These are phyloP conservation scores for Diabrotica virgifera DNA, from an alignment of 1,140 invertebrate genomes.

Conservation along the genomic window DNA sequence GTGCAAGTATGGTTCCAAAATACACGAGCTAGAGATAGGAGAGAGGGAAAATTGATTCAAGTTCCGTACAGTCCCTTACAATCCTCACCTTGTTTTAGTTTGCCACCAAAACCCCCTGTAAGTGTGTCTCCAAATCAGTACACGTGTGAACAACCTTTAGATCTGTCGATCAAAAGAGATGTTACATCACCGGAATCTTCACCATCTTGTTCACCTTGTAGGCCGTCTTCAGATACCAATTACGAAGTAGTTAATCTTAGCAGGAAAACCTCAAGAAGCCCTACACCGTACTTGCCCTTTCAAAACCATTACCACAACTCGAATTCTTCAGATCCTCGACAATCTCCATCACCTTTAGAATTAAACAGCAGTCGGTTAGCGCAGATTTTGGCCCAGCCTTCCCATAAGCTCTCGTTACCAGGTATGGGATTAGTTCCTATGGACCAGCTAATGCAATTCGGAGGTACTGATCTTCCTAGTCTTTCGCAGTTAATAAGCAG, in stretches of 20 bases:
- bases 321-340: constrained; percentile 51
- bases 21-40: constrained; percentile 85
- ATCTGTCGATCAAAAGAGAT: constrained; percentile 79
- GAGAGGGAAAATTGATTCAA: constrained; percentile 63
- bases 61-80: constrained; percentile 50
- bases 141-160: constrained; percentile 76
- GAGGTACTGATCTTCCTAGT: constrained; percentile 55
- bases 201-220: constrained; percentile 58
- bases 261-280: constrained; percentile 64
- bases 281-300: constrained; percentile 54
- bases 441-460: constrained; percentile 62
- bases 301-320: constrained; percentile 55
- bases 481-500: constrained; percentile 50
- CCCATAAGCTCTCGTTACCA: constrained; percentile 48
- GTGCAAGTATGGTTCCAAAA: constrained; percentile 99
- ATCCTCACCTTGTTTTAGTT: constrained; percentile 22
- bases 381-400: constrained; percentile 51
- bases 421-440: constrained; percentile 55
- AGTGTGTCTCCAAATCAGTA: constrained; percentile 41
- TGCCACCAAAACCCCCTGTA: constrained; percentile 29
- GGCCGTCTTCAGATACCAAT: constrained; percentile 55
- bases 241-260: constrained; percentile 71
- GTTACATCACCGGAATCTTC: constrained; percentile 54
- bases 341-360: constrained; percentile 49
- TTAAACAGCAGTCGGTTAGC: constrained; percentile 49